Base-by-base conservation (phyloP, 2,888 invertebrate species). In the Hirudinaria manillensis region DNA sequence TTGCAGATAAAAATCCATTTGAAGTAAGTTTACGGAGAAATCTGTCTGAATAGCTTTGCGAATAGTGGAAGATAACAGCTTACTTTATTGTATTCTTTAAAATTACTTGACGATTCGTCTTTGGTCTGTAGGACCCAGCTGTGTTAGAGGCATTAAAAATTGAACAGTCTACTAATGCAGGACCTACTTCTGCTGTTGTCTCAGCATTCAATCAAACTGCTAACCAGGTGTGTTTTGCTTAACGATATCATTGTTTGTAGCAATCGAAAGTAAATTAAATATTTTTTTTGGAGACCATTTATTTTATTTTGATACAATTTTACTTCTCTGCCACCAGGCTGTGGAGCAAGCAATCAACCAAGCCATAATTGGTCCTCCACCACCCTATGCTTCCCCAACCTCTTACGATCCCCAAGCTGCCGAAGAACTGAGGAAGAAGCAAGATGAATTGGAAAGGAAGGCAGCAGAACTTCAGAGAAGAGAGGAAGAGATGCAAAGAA, bases 381-480 rank as follows among this genome's bases (percentile, higher is more conserved):
- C 90, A 38, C 86, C 90, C 75, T 92, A 91, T 80, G 87, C 81
- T 84, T 86, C 80, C 89, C 86, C 89, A 70, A 83, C 84, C 21
- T 84, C 88, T 88, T 53, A 77, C 34, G 61, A 77, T 19, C 53
- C 65, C 3, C 55, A 76, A 13, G 88, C 81, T 86, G 87, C 85
- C n/a, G 83, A 82, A 75, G 86, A 86, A 65, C 80, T 86, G 38
- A 83, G 85, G 76, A 81, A 83, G 76, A 79, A 85, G 76, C 86
- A 86, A 80, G 86, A 86, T 85, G 94, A 95, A 85, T 86, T 95
- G 78, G 95, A 96, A 86, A 89, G 92, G 77, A 95, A 94, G 87
- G 93, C 94, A 66, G 92, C 92, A 80, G 94, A 94, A 84, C 85
- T 95, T 78, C 91, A 92, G 76, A 88, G 93, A 80, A 89, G 93